Base-by-base conservation (phyloP, 37 sponge, comb jelly and placozoan species). In the Cliona cf. orientalis region DNA sequence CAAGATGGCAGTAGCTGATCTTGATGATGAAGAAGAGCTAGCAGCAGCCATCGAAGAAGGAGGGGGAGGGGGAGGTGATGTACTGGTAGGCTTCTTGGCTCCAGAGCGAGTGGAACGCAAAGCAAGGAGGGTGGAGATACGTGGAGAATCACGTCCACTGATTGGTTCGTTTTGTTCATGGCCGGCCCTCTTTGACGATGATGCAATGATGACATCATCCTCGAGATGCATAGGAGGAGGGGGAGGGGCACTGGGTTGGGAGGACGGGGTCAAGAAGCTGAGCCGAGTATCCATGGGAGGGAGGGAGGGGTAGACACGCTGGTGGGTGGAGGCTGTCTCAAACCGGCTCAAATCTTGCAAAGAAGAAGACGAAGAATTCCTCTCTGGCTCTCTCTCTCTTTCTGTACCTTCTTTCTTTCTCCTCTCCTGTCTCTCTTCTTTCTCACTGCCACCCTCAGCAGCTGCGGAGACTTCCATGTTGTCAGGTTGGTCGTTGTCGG, bases 241-340 rank as follows among this genome's bases (percentile, higher is more conserved):
- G n/a, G 25, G 28, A 26, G 63, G n/a, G 6, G 14, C 26, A 25
- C n/a, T 22, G 12, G 29, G 6, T 61, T 22, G 5, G 23, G 26
- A 25, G 23, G 6, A 21, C 63, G 12, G 5, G 53, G 53, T 9
- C 14, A 28, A 61, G 25, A 6, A 22, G 5, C 5, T 22, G 25
- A 6, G 25, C 28, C 5, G 12, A 6, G 63, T 61, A 21, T 76
- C 65, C 3, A 45, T 23, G 32, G 42, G 35, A 4, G 80, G 41
- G 2, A 84, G 84, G n/a, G 33, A 2, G 12, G 84, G 84, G 57
- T 84, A 84, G 55, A 84, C 57, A 12, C 36, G 42, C 39, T 75
- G 58, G 2, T 75, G 65, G 12, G 29, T 40, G n/a, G 41, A 2
- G 40, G 69, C 69, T 38, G 69, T 74, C 34, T 55, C 69, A 66